Percentiles rank a stretch among this genome's conserved stretches.
These are phyloP conservation scores for Volucella zonaria DNA, from an alignment of 2,888 invertebrate species.

Conservation along the genomic window DNA sequence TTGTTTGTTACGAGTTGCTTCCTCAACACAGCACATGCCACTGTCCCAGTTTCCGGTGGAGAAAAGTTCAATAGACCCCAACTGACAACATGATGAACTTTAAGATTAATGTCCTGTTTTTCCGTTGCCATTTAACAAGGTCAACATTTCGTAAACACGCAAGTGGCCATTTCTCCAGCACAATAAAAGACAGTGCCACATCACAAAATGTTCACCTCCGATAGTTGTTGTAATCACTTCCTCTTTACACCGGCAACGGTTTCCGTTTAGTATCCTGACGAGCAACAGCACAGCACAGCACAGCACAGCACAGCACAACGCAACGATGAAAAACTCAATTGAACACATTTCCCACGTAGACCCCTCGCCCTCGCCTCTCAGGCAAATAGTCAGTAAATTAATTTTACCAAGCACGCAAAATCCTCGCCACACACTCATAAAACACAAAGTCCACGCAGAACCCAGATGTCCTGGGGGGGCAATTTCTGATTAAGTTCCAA, in stretches of 20 bases:
- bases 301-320: slow-evolving; percentile 1
- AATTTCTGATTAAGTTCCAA: too few relatives aligned
- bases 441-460: slow-evolving; percentile 7
- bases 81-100: neutral
- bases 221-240: slow-evolving; percentile 43
- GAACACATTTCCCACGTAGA: slow-evolving; percentile 24
- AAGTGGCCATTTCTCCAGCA: neutral
- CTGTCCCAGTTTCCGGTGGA: too few relatives aligned
- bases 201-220: neutral
- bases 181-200: slow-evolving; percentile 11
- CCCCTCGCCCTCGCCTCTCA: slow-evolving; percentile 32
- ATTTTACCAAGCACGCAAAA: slow-evolving; percentile 66
- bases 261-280: slow-evolving; percentile 36
- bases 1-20: too few relatives aligned
- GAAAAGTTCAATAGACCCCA: too few relatives aligned
- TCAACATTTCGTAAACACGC: slow-evolving; percentile 49
- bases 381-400: slow-evolving; percentile 59
- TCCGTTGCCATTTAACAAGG: slow-evolving; percentile 12
- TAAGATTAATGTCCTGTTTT: neutral
- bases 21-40: too few relatives aligned
- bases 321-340: slow-evolving; percentile 7
- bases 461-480: neutral
- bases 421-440: slow-evolving; percentile 33
- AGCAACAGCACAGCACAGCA: neutral
- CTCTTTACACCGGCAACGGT: slow-evolving; percentile 42